Base-by-base conservation (phyloP, 2,113 vertebrate genomes). In the Platichthys flesus region DNA sequence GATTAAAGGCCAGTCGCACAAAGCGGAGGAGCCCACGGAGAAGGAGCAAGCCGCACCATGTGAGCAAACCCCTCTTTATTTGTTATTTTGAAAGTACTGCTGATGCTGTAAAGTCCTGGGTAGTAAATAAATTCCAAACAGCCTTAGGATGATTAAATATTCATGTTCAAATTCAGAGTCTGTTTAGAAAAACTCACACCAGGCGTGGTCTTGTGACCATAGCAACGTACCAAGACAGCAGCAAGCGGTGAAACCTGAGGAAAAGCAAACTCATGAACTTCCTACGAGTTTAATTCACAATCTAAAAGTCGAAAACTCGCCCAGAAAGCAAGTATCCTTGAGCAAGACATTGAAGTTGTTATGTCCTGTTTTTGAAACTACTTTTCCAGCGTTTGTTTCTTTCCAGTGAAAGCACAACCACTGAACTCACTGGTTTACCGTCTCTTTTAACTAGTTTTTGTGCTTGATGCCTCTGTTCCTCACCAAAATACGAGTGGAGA, bases 1-100 rank as follows among this genome's bases (percentile, higher is more conserved):
- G 93, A 96, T 99, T 89, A 98, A 96, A 95, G 96, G 97, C 49
- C 94, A 94, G 54, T 89, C 95, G 56, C 97, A 94, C 88, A 94
- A 94, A 85, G 91, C 95, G 21, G 96, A 96, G 57, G 93, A 94
- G 68, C 94, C 94, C 15, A 91, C 66, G 0, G 94, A 96, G 85
- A 95, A 96, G 78, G 95, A 97, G 47, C 94, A 95, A 73, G 70
- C 89, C 0, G 93, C 91, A 57, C 98, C 98, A 67, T 96, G 98
- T 99, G 94, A 97, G 97, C 78, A 71, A 51, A n/a, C 49, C 24
- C 4, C 47, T 16, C 14, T 23, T 66, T 88, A 49, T 3, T 60
- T 5, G 54, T 54, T 35, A 20, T 6, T 62, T 3, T 20, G 8
- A 7, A 49, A 15, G 56, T 37, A 16, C 23, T 8, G 13, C 47